Evolutionary conservation across 2,888 invertebrate species (phyloP).

Genomic region (Phoronis australis): DNA sequence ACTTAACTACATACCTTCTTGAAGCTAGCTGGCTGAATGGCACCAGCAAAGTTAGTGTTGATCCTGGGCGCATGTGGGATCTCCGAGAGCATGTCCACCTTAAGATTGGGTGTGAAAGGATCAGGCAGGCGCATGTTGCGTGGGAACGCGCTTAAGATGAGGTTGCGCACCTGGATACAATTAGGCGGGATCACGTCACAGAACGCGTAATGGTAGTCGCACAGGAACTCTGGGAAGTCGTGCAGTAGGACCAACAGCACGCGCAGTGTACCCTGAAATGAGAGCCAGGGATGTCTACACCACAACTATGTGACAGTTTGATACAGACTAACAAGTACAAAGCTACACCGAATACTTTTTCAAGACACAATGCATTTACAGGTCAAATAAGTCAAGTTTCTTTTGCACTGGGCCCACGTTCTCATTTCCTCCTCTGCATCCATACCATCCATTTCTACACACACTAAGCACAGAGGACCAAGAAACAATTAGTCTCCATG

Average conservation of each 20-base stretch:
- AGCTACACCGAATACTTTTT: too few relatives aligned
- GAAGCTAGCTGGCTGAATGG: conserved; percentile 81
- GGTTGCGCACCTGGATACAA: conserved; percentile 96
- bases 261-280: conserved; percentile 70
- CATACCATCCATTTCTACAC: too few relatives aligned
- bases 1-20: conserved; percentile 64
- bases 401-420: too few relatives aligned
- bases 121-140: conserved; percentile 97
- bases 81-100: conserved; percentile 54
- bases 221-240: conserved; percentile 98
- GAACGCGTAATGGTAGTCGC: conserved; percentile 98
- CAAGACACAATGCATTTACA: too few relatives aligned
- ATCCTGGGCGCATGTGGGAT: conserved; percentile 66
- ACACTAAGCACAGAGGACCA: too few relatives aligned
- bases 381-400: too few relatives aligned
- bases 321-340: too few relatives aligned
- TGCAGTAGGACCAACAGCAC: conserved; percentile 92
- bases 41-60: conserved; percentile 76
- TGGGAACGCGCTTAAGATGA: conserved; percentile 96
- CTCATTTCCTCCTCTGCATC: too few relatives aligned
- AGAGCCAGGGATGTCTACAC: too few relatives aligned
- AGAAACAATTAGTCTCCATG: too few relatives aligned
- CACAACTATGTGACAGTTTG: too few relatives aligned
- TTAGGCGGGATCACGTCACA: conserved; percentile 99
- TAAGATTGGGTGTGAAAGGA: conserved; percentile 95